Base-by-base conservation (phyloP, 1,140 invertebrate species). In the Penaeus chinensis region DNA sequence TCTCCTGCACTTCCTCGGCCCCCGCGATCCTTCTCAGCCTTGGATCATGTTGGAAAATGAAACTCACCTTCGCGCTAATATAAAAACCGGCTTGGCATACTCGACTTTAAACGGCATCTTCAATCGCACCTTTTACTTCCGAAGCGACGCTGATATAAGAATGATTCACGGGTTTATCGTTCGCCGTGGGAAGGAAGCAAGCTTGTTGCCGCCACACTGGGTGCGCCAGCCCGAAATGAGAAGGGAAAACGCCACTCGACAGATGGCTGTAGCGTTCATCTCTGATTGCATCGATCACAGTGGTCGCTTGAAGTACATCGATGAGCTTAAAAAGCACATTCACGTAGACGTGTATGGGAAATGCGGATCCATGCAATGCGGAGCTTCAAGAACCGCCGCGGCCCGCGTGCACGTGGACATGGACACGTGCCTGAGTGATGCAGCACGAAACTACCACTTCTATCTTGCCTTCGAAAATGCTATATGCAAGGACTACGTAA, bases 211-310 rank as follows among this genome's bases (percentile, higher is more conserved):
- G 22, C 69, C 65, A 22, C 18, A 61, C 27, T 90, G 86, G 89
- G 69, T 81, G 1, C 27, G 24, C 3, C 86, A 54, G 20, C 77
- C 82, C 22, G 27, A 54, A 18, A 37, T 77, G 87, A 18, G 24
- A 24, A 11, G 91, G 90, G 82, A 20, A 19, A 77, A 54, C 7
- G 97, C 97, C 91, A 98, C 98, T 92, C 97, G 96, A 22, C 97
- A 96, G 5, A 89, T 95, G 93, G 97, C 98, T 4, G 98, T 97
- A 63, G 99, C 97, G 97, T 99, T 99, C 92, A 97, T 99, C n/a
- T 98, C 97, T 27, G 98, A 99, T 92, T 99, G 98, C 92, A 95
- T 95, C 89, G 96, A 97, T 1, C 94, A 95, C 83, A 99, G 98
- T 92, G 95, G 95, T 22, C 94, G 97, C 24, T 93, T 98, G 86